Base-by-base conservation (phyloP, 1,140 invertebrate species). In the Philotrypesis tridentata region DNA sequence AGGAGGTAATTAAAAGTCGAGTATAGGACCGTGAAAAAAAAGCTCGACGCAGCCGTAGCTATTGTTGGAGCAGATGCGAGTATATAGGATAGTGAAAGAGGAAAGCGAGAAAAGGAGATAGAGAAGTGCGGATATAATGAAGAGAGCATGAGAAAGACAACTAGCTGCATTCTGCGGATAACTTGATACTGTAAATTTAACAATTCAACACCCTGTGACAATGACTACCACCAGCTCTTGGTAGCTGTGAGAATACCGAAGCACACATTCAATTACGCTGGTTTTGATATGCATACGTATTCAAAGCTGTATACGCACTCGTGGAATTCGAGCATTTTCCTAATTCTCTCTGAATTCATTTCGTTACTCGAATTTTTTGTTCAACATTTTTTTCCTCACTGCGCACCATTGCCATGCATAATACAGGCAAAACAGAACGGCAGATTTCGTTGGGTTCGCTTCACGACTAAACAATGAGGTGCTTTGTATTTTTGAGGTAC, bases 171-270 rank as follows among this genome's bases (percentile, higher is more conserved):
- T 43, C 40, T 43, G 40, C 43, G 12, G 27, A 25, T 71, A 55
- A 61, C 48, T 79, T 65, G n/a, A 12, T 21, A 29, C 33, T 9
- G 61, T 60, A 74, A 80, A 73, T 80, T 80, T 43, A 80, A 81
- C 63, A 81, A 75, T 75, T 75, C 31, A 81, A 75, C 43, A 75
- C 63, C n/a, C 0, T 37, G 43, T 6, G 43, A 70, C 75, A 81
- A 76, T 81, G 33, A 55, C 63, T 76, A 75, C 60, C 37, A 61
- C 40, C n/a, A 2, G 0, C 63, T 74, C 12, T 29, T 23, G 14
- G 55, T 25, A n/a, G 9, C 33, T 40, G 14, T 17, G 0, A 27
- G 5, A 17, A 63, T 12, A 73, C 21, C 12, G 29, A 72, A 29
- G 37, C 60, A 73, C 60, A 73, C 68, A 67, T 79, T 79, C 31